phyloP scores from a whole-genome alignment of 2,888 invertebrate genomes.

The Portevinia maculata region DNA sequence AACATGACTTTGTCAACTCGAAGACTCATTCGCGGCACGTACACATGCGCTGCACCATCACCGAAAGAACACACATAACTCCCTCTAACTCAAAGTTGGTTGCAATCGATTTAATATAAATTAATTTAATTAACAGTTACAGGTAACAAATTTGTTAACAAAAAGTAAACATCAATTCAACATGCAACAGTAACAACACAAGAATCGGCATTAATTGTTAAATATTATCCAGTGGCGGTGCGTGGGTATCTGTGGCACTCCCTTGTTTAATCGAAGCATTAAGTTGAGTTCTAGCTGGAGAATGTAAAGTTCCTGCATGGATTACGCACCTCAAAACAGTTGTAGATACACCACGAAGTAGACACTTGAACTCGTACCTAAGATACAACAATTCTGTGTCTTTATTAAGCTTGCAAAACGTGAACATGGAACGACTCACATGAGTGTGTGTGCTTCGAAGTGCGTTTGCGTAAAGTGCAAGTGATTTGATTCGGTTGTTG shows the following conservation, averaged over 20 bases:
- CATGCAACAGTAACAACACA: slow-evolving; percentile 46
- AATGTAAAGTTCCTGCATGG: slow-evolving; percentile 36
- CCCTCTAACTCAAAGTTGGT: slow-evolving; percentile 3
- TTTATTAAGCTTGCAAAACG: background rate
- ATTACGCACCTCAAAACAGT: slow-evolving; percentile 33
- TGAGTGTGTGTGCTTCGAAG: slow-evolving; percentile 12
- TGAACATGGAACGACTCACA: background rate
- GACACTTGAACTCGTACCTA: slow-evolving; percentile 10
- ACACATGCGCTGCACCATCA: background rate
- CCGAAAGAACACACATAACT: slow-evolving; percentile 23
- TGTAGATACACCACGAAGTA: background rate
- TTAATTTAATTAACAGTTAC: slow-evolving; percentile 64
- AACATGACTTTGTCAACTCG: slow-evolving; percentile 20
- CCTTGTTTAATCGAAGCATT: slow-evolving; percentile 63
- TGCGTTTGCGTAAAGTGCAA: slow-evolving; percentile 53
- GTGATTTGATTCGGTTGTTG: slow-evolving; percentile 51
- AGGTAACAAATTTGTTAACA: slow-evolving; percentile 67
- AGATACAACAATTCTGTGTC: slow-evolving; percentile 9
- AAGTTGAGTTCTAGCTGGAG: slow-evolving; percentile 38
- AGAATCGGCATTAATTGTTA: slow-evolving; percentile 63
- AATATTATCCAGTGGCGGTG: slow-evolving; percentile 53
- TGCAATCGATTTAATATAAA: slow-evolving; percentile 62
- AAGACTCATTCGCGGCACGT: slow-evolving; percentile 21
- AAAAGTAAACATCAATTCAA: slow-evolving; percentile 66
- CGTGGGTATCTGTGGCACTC: slow-evolving; percentile 45